Evolutionary conservation across 2,113 vertebrate genomes (phyloP).

Genomic region (Trogon surrucura): DNA sequence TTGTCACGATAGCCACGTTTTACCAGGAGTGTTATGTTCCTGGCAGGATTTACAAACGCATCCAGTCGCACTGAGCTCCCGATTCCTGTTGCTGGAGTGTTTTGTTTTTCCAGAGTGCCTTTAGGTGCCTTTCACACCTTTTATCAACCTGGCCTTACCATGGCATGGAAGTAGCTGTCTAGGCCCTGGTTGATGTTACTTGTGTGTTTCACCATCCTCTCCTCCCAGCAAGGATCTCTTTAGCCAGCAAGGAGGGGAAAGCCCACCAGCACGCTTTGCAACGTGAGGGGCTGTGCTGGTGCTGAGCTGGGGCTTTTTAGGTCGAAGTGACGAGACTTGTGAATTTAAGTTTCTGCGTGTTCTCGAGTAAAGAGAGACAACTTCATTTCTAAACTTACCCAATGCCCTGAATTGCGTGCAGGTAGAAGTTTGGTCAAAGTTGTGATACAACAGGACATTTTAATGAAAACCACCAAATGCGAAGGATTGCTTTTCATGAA

Average conservation of each 20-base stretch:
- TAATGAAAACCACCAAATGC: background rate
- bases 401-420: background rate
- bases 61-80: rapidly evolving
- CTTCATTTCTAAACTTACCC: background rate
- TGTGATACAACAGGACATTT: background rate
- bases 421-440: background rate
- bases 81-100: rapidly evolving
- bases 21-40: background rate
- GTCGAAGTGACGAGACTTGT: background rate
- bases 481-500: background rate
- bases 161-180: background rate
- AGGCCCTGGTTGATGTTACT: background rate
- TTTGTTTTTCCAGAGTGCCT: background rate
- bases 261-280: background rate
- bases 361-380: background rate
- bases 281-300: rapidly evolving
- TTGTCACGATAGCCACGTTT: background rate
- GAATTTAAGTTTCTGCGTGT: background rate
- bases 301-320: background rate
- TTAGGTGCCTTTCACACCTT: background rate
- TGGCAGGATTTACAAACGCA: background rate
- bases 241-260: rapidly evolving
- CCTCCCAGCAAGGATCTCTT: background rate
- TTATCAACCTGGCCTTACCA: background rate
- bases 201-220: background rate